phyloP scores from a whole-genome alignment of 1,140 invertebrate genomes.

The Drosophila athabasca region DNA sequence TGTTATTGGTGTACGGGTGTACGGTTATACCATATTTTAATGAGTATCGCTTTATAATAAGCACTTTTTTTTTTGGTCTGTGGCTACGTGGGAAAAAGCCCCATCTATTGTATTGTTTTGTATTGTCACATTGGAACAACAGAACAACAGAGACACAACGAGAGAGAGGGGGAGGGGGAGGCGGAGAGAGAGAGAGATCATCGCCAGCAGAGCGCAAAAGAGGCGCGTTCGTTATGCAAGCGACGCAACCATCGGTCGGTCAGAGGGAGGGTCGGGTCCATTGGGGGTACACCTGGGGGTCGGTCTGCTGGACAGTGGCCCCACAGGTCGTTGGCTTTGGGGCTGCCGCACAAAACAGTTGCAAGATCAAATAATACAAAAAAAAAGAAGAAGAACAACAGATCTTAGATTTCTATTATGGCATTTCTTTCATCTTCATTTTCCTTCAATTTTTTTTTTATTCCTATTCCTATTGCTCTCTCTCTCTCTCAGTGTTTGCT shows the following conservation, averaged over 20 bases:
- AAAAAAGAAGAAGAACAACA: not conserved
- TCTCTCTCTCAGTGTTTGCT: constrained; percentile 2
- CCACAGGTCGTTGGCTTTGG: not conserved
- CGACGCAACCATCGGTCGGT: no score
- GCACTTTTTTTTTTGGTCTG: constrained; percentile 15
- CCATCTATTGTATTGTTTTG: constrained; percentile 29
- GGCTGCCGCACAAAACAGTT: constrained; percentile 31
- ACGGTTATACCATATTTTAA: constrained; percentile 27
- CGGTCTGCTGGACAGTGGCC: constrained; percentile 12
- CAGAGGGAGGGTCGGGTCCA: no score
- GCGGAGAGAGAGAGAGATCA: not conserved
- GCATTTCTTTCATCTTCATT: constrained; percentile 42
- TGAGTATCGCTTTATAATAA: constrained; percentile 51
- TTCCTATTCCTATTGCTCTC: not conserved
- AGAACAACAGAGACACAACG: not conserved
- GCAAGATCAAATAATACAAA: constrained; percentile 32
- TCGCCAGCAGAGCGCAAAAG: constrained; percentile 39
- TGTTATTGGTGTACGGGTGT: no score
- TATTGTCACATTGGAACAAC: constrained; percentile 28
- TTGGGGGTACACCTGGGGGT: not conserved
- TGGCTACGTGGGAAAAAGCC: constrained; percentile 35
- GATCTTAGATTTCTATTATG: constrained; percentile 63
- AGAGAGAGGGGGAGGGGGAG: no score
- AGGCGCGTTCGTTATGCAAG: constrained; percentile 39
- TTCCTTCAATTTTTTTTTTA: not conserved